Conservation (phyloP, 2,113 vertebrate species). For the Hypocryptadius cinnamomeus region DNA sequence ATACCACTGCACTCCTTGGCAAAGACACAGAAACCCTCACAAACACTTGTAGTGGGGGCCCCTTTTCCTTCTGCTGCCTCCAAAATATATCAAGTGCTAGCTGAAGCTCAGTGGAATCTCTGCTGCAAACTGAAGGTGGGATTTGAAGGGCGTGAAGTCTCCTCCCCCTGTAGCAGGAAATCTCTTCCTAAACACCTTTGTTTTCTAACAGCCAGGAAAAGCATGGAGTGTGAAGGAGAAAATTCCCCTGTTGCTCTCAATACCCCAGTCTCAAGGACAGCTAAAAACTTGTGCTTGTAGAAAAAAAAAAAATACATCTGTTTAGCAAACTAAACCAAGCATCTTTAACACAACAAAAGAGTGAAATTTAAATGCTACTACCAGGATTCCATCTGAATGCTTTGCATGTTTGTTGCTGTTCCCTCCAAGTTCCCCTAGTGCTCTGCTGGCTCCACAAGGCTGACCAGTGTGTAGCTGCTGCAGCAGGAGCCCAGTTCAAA, state of each 20-base stretch:
- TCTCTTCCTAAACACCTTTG: background rate
- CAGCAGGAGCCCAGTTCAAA: background rate
- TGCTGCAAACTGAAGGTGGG: background rate
- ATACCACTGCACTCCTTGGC: background rate
- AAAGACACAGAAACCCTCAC: background rate
- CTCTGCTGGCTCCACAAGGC: background rate
- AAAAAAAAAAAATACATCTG: background rate
- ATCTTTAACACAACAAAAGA: background rate
- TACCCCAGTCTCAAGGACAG: background rate
- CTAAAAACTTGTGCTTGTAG: background rate
- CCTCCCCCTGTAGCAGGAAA: background rate
- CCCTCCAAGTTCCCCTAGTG: background rate
- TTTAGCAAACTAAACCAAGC: background rate
- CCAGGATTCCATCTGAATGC: background rate
- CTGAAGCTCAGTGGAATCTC: background rate
- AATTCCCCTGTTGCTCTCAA: background rate
- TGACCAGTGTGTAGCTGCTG: background rate
- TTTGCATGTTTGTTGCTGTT: background rate
- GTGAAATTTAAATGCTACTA: background rate
- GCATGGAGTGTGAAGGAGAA: background rate
- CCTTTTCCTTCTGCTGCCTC: background rate
- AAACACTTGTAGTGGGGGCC: rapidly evolving
- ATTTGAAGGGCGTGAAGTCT: background rate
- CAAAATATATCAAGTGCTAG: background rate
- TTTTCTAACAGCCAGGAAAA: background rate